These are phyloP conservation scores for Aegithalos caudatus DNA, from an alignment of 2,113 vertebrate genomes.

Conservation along the genomic window DNA sequence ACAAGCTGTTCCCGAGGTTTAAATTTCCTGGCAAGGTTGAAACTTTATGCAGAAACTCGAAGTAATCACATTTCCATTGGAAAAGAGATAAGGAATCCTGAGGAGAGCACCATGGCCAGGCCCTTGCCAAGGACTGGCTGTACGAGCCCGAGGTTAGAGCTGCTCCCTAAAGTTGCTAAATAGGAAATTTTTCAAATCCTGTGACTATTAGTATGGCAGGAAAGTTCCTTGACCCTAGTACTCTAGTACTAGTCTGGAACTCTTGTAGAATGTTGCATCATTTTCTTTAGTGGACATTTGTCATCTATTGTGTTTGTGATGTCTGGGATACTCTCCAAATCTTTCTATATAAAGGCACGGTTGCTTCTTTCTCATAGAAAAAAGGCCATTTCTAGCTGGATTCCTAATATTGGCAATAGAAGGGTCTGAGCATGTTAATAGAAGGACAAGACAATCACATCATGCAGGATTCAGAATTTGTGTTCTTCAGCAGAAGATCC, in stretches of 20 bases:
- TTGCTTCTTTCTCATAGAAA: not conserved
- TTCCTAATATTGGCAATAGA: not conserved
- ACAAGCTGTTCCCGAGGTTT: not conserved
- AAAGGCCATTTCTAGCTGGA: not conserved
- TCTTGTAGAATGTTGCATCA: not conserved
- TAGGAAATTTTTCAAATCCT: slow-evolving; percentile 4
- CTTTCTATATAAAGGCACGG: not conserved
- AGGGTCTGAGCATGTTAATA: not conserved
- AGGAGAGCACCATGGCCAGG: not conserved
- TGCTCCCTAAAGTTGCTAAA: not conserved
- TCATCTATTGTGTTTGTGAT: not conserved
- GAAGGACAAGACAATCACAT: not conserved
- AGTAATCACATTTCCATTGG: not conserved
- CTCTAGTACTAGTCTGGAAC: not conserved
- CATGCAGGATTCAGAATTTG: not conserved
- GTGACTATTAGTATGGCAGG: not conserved
- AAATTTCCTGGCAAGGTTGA: not conserved
- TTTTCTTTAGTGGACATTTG: not conserved
- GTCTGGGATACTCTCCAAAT: not conserved
- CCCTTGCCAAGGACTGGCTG: not conserved
- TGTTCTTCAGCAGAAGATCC: not conserved
- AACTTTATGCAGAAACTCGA: not conserved
- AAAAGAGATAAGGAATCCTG: not conserved
- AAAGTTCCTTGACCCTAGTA: not conserved
- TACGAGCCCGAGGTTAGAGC: not conserved